These are phyloP conservation scores for Bombus picipes DNA, from an alignment of 1,140 invertebrate species.

Conservation along the genomic window DNA sequence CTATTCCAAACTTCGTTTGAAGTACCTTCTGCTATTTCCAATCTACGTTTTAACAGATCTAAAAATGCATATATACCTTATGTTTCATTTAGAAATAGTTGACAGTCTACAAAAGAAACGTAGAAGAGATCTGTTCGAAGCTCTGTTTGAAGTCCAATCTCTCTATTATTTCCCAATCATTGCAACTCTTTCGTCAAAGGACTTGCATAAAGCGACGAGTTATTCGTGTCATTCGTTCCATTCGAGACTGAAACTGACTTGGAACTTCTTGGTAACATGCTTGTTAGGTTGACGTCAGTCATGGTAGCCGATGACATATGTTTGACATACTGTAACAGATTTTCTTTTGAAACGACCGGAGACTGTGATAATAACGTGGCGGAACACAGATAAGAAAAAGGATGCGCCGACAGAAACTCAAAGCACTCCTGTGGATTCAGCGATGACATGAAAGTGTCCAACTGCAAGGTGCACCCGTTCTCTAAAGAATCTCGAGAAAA, in stretches of 20 bases:
- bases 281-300: constrained; percentile 5
- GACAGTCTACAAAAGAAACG: neutral
- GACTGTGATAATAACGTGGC: constrained; percentile 49
- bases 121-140: no score
- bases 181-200: neutral
- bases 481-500: neutral
- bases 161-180: neutral
- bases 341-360: constrained; percentile 28
- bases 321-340: constrained; percentile 13
- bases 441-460: constrained; percentile 5
- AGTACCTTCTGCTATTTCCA: no score
- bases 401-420: constrained; percentile 15
- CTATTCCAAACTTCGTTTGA: no score
- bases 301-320: constrained; percentile 39
- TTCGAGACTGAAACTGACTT: neutral
- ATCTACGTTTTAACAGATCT: neutral
- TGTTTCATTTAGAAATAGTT: neutral
- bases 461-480: neutral
- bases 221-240: neutral
- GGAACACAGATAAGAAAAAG: constrained; percentile 41
- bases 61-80: neutral
- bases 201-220: neutral
- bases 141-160: neutral
- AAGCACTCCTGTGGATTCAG: neutral
- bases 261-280: neutral